Conservation (phyloP, 2,888 invertebrate genomes). For the Reticulitermes lucifugus region DNA sequence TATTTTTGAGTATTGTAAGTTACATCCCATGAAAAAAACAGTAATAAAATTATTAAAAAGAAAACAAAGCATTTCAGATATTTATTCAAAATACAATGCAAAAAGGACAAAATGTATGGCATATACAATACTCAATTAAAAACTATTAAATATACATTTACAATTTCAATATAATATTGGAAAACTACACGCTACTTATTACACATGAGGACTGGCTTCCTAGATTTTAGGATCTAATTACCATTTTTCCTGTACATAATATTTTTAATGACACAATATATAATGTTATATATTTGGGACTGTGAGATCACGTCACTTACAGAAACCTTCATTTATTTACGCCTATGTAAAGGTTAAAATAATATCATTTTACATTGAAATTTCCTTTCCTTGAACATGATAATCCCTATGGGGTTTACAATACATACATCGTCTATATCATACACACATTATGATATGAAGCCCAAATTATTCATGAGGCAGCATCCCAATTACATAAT, state of each 20-base stretch:
- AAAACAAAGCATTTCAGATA: constrained; percentile 52
- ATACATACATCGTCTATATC: constrained; percentile 32
- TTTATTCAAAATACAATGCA: constrained; percentile 55
- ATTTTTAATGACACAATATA: constrained; percentile 35
- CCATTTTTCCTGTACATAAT: constrained; percentile 36
- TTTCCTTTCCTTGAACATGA: constrained; percentile 14
- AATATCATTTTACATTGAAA: constrained; percentile 31
- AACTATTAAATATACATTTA: constrained; percentile 48
- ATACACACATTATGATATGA: constrained; percentile 30
- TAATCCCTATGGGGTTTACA: constrained; percentile 36
- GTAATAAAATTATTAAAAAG: constrained; percentile 33
- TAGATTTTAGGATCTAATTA: constrained; percentile 28
- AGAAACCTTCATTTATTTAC: constrained; percentile 15
- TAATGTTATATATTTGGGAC: constrained; percentile 36
- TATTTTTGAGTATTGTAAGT: too few relatives aligned
- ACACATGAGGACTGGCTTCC: constrained; percentile 31
- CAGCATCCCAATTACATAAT: constrained; percentile 23
- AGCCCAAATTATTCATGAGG: constrained; percentile 37
- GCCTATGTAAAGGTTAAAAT: constrained; percentile 30
- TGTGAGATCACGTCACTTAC: constrained; percentile 43
- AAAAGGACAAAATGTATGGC: constrained; percentile 54
- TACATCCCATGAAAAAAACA: not conserved
- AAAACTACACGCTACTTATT: constrained; percentile 38
- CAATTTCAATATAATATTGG: constrained; percentile 39
- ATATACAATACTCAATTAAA: constrained; percentile 48